phyloP scores from a whole-genome alignment of 2,113 vertebrate genomes.

The Nettapus auritus region DNA sequence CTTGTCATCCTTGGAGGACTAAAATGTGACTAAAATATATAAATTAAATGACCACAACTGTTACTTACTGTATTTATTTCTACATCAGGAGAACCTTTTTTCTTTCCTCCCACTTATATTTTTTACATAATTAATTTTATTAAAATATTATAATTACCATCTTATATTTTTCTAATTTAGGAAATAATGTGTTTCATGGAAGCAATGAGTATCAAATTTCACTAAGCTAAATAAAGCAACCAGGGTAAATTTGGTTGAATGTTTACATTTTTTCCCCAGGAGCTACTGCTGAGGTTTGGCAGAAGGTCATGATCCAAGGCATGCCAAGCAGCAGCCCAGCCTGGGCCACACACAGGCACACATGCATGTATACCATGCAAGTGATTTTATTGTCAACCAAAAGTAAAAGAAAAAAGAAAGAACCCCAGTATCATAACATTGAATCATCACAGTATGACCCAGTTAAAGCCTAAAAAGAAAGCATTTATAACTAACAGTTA shows the following conservation, averaged over 20 bases:
- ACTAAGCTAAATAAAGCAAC: conserved; percentile 54
- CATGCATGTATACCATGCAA: background rate
- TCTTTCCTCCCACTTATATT: background rate
- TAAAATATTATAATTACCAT: background rate
- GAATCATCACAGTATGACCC: background rate
- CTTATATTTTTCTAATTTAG: background rate
- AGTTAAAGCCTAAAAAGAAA: conserved; percentile 2
- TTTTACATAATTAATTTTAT: background rate
- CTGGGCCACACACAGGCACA: conserved; percentile 60
- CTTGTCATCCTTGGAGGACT: background rate
- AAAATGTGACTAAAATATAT: background rate
- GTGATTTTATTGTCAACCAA: background rate
- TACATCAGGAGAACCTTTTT: background rate
- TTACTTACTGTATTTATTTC: background rate
- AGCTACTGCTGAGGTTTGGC: conserved; percentile 66
- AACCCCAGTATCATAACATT: background rate
- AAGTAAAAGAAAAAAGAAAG: background rate
- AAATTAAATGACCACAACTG: background rate
- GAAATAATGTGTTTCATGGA: background rate
- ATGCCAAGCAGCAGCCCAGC: background rate
- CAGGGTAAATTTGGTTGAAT: conserved; percentile 46
- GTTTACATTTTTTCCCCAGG: conserved; percentile 56
- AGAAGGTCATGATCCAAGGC: conserved; percentile 45
- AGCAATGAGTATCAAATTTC: background rate
- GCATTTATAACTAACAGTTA: conserved; percentile 45